Evolutionary conservation across 2,888 invertebrate species (phyloP), one percentile per base, ranked within the genome.

Genomic region (Boloria euphrosyne): DNA sequence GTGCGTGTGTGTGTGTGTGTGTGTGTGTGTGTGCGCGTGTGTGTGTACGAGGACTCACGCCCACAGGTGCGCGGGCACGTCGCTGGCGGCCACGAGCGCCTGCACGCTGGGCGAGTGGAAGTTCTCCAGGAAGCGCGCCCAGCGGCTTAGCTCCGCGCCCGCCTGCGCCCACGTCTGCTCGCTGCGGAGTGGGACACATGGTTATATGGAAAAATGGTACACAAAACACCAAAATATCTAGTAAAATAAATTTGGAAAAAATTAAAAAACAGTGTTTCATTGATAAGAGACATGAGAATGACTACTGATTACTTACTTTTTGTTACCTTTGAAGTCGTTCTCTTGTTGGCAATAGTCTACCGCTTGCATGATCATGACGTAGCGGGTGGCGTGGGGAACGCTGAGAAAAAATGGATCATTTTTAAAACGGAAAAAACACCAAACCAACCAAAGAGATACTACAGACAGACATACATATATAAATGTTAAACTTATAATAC

Each of bases 81-180:
- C 70, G 66, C 75, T 76, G 71, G 73, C 73, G 14, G 79, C 80
- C 10, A 87, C 71, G 67, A 89, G 74, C 60, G 69, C 75, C 76
- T 83, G 85, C 43, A 90, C 77, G 70, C 84, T 80, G 64, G 74
- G 71, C 3, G 90, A 90, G 81, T 92, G 87, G 78, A 75, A 89
- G 78, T 85, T 86, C 75, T 92, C 92, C 18, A 92, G 78, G 84
- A 92, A 92, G 58, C 88, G 88, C 63, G 85, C 90, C 91, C 92
- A 91, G 1, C 86, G 85, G 16, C 84, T 77, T 76, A 92, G 75
- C 79, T 89, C 87, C 71, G 87, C 84, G 0, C 86, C 87, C 66
- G 86, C 84, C 47, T 80, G 81, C 10, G 83, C 75, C 92, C 92
- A 92, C 1, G 81, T 77, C 70, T 80, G 80, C 49, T 85, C 86